These are phyloP conservation scores for Spinus olivaceus DNA, from an alignment of 2,797 vertebrate species.

Conservation along the genomic window DNA sequence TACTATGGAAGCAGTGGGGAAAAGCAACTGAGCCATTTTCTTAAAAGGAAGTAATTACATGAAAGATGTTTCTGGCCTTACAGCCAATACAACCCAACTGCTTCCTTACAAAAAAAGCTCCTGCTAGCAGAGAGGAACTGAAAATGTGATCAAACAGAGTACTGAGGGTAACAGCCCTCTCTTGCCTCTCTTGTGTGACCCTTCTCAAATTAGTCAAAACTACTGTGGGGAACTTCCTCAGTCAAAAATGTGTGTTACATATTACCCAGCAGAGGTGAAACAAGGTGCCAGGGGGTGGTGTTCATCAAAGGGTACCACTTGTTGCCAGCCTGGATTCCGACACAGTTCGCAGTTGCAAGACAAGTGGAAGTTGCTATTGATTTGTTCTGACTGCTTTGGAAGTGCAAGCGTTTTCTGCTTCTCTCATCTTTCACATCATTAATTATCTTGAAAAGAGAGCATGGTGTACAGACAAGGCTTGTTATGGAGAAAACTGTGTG, in stretches of 20 bases:
- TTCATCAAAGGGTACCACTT: constrained; percentile 11
- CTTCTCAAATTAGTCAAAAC: constrained; percentile 18
- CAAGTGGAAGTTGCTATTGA: constrained; percentile 30
- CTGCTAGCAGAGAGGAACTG: neutral
- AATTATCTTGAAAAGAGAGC: constrained; percentile 47
- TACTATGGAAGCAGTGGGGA: neutral
- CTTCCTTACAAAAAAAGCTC: neutral
- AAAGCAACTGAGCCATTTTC: neutral
- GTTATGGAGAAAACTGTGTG: neutral
- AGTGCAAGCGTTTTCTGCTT: neutral
- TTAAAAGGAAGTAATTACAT: neutral
- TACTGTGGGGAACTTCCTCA: neutral
- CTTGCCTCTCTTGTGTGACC: neutral
- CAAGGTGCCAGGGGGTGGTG: neutral
- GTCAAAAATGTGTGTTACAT: neutral
- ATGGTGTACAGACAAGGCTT: constrained; percentile 3
- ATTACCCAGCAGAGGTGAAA: neutral
- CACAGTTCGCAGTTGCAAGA: neutral
- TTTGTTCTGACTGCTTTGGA: constrained; percentile 53
- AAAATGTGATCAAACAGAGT: neutral
- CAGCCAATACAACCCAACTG: neutral
- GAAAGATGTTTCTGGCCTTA: neutral
- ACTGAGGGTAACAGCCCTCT: neutral
- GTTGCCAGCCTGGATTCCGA: neutral
- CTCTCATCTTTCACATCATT: constrained; percentile 46